phyloP scores from a whole-genome alignment of 35 echinoderm and acorn worm species.

The Hemicentrotus pulcherrimus region DNA sequence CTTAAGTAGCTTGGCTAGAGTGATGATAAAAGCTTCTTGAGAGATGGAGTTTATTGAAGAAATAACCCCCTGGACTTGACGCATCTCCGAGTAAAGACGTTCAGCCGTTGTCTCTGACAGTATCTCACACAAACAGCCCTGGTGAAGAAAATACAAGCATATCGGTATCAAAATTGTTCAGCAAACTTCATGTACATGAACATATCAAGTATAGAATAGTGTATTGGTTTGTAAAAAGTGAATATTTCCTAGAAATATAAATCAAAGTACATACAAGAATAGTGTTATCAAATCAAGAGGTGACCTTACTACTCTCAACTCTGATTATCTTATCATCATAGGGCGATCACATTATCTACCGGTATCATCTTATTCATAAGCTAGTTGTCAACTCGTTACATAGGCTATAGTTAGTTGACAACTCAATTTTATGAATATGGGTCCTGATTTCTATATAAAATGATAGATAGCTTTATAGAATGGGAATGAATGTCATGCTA shows the following conservation, averaged over 20 bases:
- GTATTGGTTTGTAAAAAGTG: not conserved
- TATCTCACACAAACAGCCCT: constrained; percentile 69
- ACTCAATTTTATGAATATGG: too few species aligned
- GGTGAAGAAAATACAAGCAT: not conserved
- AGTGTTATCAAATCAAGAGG: too few species aligned
- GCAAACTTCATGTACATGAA: not conserved
- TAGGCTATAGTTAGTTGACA: too few species aligned
- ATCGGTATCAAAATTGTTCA: not conserved
- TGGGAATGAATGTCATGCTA: too few species aligned
- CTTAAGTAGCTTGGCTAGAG: constrained; percentile 66
- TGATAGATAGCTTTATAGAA: too few species aligned
- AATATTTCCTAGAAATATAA: not conserved
- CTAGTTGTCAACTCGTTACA: too few species aligned
- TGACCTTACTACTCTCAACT: too few species aligned
- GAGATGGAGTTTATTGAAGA: constrained; percentile 59
- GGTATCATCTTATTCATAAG: too few species aligned
- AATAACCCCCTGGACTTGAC: constrained; percentile 61
- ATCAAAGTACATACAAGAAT: not conserved
- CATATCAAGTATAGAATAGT: too few species aligned
- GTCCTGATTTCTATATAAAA: too few species aligned
- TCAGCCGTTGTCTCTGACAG: constrained; percentile 49
- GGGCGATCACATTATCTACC: too few species aligned
- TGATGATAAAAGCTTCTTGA: constrained; percentile 67
- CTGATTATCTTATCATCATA: too few species aligned
- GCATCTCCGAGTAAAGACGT: constrained; percentile 69